Evolutionary conservation across 1,140 invertebrate genomes (phyloP), one percentile per base, ranked within the genome.

Genomic region (Eciton burchellii): DNA sequence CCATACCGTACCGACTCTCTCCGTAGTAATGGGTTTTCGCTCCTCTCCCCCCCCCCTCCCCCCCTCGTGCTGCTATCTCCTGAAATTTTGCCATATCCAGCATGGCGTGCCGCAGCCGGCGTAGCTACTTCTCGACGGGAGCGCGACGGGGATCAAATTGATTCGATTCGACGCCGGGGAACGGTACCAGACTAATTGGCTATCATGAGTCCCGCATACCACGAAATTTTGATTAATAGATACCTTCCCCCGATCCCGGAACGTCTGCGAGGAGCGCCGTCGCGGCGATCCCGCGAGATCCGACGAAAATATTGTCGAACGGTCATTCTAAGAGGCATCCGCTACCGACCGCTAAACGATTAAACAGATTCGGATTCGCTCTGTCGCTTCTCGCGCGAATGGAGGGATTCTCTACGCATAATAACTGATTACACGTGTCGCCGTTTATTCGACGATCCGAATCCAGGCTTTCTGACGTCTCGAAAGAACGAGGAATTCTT

Each of bases 31-130:
- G 81, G 70, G 57, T 77, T 85, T 84, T 76, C 72, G 45, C 71
- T 66, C 52, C 60, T 65, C 60, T 65, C n/a, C n/a, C n/a, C n/a
- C n/a, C n/a, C n/a, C n/a, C n/a, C n/a, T n/a, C n/a, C n/a, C n/a
- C n/a, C n/a, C n/a, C n/a, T n/a, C n/a, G n/a, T n/a, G n/a, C n/a
- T n/a, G n/a, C n/a, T n/a, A n/a, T n/a, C n/a, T n/a, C 82, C 71
- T 57, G 70, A 71, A 62, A 82, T 77, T 84, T 84, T 72, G 79
- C 81, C 59, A 49, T 83, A 73, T 84, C 83, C 49, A 68, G 47
- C 74, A n/a, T 79, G 68, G 56, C 74, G 63, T 47, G 63, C 43
- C 35, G 73, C 45, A 41, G 63, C 59, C 74, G 74, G 54, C 62
- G 35, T 68, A 56, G 62, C 21, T 35, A 35, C 35, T 56, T 56